Percentiles rank a stretch among this genome's conserved stretches.
These are phyloP conservation scores for Mico argentatus DNA, from an alignment of 2,797 vertebrate genomes.

Conservation along the genomic window DNA sequence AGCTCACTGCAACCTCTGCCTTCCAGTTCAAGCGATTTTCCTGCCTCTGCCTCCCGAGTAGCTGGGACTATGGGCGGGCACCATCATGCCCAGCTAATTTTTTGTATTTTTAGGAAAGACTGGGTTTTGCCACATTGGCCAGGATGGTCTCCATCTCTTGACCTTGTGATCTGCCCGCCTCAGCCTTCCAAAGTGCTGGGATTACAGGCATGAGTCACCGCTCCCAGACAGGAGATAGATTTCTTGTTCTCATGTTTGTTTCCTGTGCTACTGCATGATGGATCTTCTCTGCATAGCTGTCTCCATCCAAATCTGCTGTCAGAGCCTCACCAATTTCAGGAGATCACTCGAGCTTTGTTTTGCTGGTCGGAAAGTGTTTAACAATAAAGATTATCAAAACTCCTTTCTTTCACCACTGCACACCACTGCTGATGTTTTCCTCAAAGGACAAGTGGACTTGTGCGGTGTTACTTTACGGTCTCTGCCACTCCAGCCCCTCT, in stretches of 20 bases:
- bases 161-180: no score
- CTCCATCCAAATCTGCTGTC: not conserved
- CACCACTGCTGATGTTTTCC: not conserved
- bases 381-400: constrained; percentile 21
- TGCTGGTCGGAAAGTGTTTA: not conserved
- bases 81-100: no score
- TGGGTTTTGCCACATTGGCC: no score
- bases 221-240: not conserved
- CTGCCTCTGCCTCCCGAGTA: no score
- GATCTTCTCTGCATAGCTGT: not conserved
- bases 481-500: not conserved
- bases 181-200: no score
- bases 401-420: not conserved
- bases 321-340: not conserved
- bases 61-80: no score
- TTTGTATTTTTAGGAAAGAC: no score
- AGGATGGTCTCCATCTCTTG: no score
- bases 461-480: not conserved
- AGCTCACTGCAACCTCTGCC: no score
- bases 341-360: not conserved
- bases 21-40: no score
- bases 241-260: not conserved
- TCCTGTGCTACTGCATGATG: not conserved
- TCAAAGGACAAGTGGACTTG: not conserved
- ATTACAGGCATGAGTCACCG: no score